phyloP scores from a whole-genome alignment of 2,113 vertebrate species.

The Cygnus buccinator region DNA sequence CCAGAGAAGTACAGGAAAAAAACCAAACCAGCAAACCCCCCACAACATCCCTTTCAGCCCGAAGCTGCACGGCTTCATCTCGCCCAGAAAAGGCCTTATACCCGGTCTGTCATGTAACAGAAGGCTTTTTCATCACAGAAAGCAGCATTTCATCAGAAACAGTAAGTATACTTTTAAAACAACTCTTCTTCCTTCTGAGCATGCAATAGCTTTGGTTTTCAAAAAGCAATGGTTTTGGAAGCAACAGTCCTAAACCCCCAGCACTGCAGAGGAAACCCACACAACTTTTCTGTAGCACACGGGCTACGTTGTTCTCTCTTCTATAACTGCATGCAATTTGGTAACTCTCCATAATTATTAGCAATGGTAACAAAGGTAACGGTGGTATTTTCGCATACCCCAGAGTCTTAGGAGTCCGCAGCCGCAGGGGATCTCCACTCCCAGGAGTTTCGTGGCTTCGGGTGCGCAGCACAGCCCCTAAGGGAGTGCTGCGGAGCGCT shows the following conservation, averaged over 20 bases:
- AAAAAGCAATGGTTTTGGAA: background rate
- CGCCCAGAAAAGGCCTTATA: background rate
- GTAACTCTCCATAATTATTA: background rate
- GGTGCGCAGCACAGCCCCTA: background rate
- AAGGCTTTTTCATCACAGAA: background rate
- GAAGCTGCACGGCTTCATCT: background rate
- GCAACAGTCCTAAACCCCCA: background rate
- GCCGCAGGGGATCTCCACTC: background rate
- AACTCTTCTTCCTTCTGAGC: background rate
- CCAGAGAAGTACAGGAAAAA: background rate
- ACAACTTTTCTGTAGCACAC: background rate
- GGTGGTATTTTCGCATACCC: background rate
- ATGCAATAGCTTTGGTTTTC: background rate
- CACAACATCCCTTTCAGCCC: background rate
- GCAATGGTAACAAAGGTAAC: background rate
- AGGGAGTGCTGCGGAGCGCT: background rate
- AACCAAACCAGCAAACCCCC: background rate
- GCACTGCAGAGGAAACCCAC: background rate
- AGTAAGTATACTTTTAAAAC: constrained; percentile 52
- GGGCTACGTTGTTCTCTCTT: background rate
- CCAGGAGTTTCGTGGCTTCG: background rate
- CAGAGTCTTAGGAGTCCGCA: background rate
- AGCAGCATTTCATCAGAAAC: background rate
- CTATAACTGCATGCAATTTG: background rate
- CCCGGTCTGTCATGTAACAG: background rate